phyloP scores from a whole-genome alignment of 2,797 vertebrate genomes.

The Chanos chanos region DNA sequence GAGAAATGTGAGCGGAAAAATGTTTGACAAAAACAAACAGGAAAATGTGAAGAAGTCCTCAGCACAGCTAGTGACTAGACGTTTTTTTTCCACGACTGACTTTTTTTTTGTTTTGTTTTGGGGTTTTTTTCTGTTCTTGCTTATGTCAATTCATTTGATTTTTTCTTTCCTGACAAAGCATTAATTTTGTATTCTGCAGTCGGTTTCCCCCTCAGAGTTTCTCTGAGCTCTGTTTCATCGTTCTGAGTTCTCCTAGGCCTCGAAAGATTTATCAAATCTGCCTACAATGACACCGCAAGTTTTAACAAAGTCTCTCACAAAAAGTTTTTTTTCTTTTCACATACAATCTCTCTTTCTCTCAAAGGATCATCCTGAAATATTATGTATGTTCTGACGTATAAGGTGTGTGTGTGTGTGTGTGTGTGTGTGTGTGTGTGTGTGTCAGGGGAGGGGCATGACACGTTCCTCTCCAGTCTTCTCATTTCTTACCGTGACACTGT shows the following conservation, averaged over 20 bases:
- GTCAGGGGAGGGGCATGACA: no score
- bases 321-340: no score
- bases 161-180: conserved; percentile 13
- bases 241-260: conserved; percentile 6
- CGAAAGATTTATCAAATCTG: conserved; percentile 14
- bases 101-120: conserved; percentile 25
- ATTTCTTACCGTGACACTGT: background rate
- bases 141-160: conserved; percentile 26
- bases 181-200: conserved; percentile 31
- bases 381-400: no score
- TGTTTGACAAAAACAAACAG: no score
- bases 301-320: no score
- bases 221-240: background rate
- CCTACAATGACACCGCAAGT: conserved; percentile 2
- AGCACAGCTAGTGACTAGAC: no score
- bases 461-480: background rate
- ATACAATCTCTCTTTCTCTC: no score
- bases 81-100: background rate
- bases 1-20: no score
- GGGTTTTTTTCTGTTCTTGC: conserved; percentile 25
- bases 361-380: no score
- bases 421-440: no score
- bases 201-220: conserved; percentile 3
- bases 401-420: no score
- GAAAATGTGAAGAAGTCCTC: no score